phyloP scores from a whole-genome alignment of 2,888 invertebrate species.

The Nomada fabriciana region DNA sequence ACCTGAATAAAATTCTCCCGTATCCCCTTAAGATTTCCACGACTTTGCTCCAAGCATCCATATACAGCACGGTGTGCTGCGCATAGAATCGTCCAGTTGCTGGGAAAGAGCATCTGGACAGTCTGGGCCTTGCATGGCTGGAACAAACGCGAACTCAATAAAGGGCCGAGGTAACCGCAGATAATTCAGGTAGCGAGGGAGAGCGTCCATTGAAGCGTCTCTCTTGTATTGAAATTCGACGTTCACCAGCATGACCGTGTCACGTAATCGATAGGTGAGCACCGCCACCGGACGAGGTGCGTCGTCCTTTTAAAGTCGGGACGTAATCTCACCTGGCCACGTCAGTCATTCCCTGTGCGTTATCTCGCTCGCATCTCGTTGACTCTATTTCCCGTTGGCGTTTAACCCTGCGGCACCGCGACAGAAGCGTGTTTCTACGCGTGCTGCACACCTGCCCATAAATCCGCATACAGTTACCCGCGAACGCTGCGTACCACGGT shows the following conservation, averaged over 20 bases:
- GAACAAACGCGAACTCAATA: slow-evolving; percentile 51
- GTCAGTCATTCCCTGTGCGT: slow-evolving; percentile 69
- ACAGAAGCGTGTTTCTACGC: slow-evolving; percentile 40
- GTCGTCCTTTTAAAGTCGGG: slow-evolving; percentile 61
- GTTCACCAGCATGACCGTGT: slow-evolving; percentile 66
- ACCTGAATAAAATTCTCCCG: too few relatives aligned
- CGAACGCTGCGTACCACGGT: not conserved
- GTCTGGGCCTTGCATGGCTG: not conserved
- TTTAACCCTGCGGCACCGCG: slow-evolving; percentile 27
- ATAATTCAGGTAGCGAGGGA: slow-evolving; percentile 53
- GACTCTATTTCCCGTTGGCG: slow-evolving; percentile 58
- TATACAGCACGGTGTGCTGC: not conserved
- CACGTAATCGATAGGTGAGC: slow-evolving; percentile 65
- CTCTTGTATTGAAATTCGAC: slow-evolving; percentile 62
- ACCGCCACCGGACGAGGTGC: slow-evolving; percentile 67
- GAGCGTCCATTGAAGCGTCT: slow-evolving; percentile 52
- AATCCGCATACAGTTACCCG: slow-evolving; percentile 10
- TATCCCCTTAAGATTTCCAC: not conserved
- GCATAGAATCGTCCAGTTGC: not conserved
- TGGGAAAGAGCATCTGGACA: not conserved
- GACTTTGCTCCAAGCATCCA: not conserved
- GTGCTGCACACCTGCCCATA: slow-evolving; percentile 43
- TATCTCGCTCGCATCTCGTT: slow-evolving; percentile 64
- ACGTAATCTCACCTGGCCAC: slow-evolving; percentile 53
- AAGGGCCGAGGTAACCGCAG: slow-evolving; percentile 33